Conservation (phyloP, 1,140 invertebrate genomes). For the Drosophila lowei region DNA sequence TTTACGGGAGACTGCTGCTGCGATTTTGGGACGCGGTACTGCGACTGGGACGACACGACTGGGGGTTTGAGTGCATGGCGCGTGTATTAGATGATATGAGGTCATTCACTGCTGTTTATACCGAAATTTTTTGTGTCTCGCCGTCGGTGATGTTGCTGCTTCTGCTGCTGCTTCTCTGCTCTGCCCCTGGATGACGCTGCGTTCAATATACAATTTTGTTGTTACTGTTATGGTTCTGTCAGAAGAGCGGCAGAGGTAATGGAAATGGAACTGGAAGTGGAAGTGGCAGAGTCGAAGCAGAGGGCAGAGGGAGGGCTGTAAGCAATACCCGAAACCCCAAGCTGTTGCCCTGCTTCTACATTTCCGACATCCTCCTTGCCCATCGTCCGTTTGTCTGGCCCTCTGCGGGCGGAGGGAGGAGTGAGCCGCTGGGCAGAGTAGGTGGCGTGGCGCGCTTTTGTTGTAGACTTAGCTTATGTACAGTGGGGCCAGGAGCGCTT, state of each 20-base stretch:
- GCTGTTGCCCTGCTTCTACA: slow-evolving; percentile 59
- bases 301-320: slow-evolving; percentile 29
- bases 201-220: slow-evolving; percentile 37
- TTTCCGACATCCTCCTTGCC: slow-evolving; percentile 75
- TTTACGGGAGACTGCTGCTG: slow-evolving; percentile 7
- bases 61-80: slow-evolving; percentile 71
- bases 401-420: not conserved
- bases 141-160: slow-evolving; percentile 29
- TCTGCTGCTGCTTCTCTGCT: slow-evolving; percentile 17
- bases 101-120: slow-evolving; percentile 82
- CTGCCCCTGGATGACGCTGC: slow-evolving; percentile 57
- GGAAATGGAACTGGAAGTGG: not conserved
- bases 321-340: slow-evolving; percentile 56
- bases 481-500: slow-evolving; percentile 37
- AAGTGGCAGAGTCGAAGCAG: too few relatives aligned
- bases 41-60: not conserved
- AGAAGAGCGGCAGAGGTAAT: not conserved
- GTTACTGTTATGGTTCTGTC: slow-evolving; percentile 10
- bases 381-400: slow-evolving; percentile 62
- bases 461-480: slow-evolving; percentile 7
- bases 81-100: slow-evolving; percentile 82
- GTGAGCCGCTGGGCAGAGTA: not conserved
- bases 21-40: not conserved
- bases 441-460: slow-evolving; percentile 32
- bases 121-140: slow-evolving; percentile 69